Evolutionary conservation across 1,140 invertebrate species (phyloP).

Genomic region (Eumeta japonica): DNA sequence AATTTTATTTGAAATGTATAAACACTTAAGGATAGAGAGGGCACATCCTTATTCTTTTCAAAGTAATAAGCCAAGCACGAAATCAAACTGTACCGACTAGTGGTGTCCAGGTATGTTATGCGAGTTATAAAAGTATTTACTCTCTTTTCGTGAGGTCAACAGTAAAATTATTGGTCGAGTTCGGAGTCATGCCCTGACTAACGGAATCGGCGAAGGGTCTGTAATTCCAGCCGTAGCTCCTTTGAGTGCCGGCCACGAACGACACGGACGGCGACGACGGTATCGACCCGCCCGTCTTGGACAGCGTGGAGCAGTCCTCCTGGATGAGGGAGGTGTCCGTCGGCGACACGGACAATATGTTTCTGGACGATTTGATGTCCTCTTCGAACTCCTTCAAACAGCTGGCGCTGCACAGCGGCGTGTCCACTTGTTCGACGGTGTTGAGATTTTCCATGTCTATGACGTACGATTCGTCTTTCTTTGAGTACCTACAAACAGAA

Average conservation of each 20-base stretch:
- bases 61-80: too few species aligned
- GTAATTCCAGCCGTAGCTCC: conserved; percentile 41
- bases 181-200: too few species aligned
- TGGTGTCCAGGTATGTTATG: too few species aligned
- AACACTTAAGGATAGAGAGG: too few species aligned
- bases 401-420: conserved; percentile 48
- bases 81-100: too few species aligned
- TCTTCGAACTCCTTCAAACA: conserved; percentile 35
- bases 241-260: conserved; percentile 27
- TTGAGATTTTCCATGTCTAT: conserved; percentile 43
- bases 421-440: conserved; percentile 42
- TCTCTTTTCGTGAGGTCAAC: too few species aligned
- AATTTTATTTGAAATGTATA: too few species aligned
- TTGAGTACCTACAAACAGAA: conserved; percentile 33
- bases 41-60: too few species aligned
- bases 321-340: conserved; percentile 23
- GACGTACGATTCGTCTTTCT: conserved; percentile 34
- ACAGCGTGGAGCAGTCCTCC: conserved; percentile 26
- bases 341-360: conserved; percentile 22
- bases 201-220: too few species aligned
- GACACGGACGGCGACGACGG: conserved; percentile 28
- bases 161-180: too few species aligned
- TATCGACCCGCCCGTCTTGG: conserved; percentile 24
- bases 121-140: too few species aligned
- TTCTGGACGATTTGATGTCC: conserved; percentile 31